phyloP scores from a whole-genome alignment of 2,797 vertebrate genomes.

The Buceros bicornis region DNA sequence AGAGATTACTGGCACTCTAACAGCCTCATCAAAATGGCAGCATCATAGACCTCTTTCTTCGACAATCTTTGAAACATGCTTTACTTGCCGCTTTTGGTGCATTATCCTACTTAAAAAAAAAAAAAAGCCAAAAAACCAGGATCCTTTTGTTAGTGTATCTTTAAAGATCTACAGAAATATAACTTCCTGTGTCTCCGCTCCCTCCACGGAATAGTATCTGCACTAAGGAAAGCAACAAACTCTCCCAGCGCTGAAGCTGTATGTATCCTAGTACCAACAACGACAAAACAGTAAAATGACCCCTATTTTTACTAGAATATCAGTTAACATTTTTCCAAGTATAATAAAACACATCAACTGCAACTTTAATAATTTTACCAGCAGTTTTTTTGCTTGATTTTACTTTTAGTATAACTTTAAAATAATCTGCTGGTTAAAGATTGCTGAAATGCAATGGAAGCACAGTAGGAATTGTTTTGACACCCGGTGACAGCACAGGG shows the following conservation, averaged over 20 bases:
- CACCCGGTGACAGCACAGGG: too few species aligned
- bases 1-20: slow-evolving; percentile 1
- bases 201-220: background rate
- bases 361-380: background rate
- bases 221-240: background rate
- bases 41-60: background rate
- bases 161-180: background rate
- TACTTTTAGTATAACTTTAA: background rate
- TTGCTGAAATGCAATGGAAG: background rate
- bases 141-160: background rate
- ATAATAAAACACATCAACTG: background rate
- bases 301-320: background rate
- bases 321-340: background rate
- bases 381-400: background rate
- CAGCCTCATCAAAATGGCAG: background rate
- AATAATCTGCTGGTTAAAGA: background rate
- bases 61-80: background rate
- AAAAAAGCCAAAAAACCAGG: background rate
- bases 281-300: background rate
- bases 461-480: background rate
- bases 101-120: background rate
- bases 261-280: background rate
- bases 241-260: background rate
- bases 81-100: background rate
- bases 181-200: background rate